These are phyloP conservation scores for Trematomus loennbergii DNA, from an alignment of 2,113 vertebrate genomes.

Conservation along the genomic window DNA sequence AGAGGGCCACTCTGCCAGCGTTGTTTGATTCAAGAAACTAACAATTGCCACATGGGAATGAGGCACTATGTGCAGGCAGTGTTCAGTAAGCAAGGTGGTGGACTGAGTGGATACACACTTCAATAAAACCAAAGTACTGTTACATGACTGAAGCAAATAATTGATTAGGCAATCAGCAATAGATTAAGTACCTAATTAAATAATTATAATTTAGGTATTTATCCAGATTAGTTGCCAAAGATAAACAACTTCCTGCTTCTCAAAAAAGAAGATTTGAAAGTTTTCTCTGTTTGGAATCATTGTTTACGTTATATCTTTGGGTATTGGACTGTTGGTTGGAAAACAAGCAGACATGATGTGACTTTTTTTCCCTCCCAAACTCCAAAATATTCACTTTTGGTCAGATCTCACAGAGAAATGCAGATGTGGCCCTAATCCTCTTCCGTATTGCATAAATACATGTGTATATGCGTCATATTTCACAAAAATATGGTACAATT, in stretches of 20 bases:
- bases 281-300: background rate
- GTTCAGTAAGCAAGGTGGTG: background rate
- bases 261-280: background rate
- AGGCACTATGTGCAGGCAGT: conserved; percentile 36
- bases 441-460: background rate
- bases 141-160: background rate
- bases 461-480: too few species aligned
- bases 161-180: background rate
- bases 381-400: too few species aligned
- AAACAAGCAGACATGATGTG: too few species aligned
- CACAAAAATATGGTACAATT: background rate
- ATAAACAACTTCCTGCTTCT: too few species aligned
- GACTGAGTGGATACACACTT: background rate
- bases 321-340: background rate
- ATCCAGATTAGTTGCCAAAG: too few species aligned
- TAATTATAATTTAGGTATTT: too few species aligned
- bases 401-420: too few species aligned
- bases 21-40: conserved; percentile 51
- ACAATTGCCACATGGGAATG: conserved; percentile 65
- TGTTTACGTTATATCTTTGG: background rate
- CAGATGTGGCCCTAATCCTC: too few species aligned
- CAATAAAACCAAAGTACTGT: background rate
- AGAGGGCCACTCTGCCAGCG: conserved; percentile 38
- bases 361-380: too few species aligned
- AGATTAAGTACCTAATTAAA: background rate